Percentiles rank a stretch among this genome's conserved stretches.
phyloP scores from a whole-genome alignment of 37 sponge, comb jelly and placozoan genomes.

The Beroe ovata region DNA sequence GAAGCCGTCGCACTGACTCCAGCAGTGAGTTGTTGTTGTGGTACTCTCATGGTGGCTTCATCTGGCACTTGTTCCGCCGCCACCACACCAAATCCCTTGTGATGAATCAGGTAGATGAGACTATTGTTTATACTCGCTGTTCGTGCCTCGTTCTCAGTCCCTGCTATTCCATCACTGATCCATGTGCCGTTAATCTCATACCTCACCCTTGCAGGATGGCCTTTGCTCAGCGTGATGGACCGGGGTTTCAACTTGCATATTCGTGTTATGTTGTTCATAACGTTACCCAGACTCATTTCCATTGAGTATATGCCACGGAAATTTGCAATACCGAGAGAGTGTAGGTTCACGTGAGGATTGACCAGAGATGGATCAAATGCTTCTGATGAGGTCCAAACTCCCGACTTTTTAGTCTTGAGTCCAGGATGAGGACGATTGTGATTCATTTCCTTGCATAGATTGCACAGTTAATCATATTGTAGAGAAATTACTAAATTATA shows the following conservation, averaged over 20 bases:
- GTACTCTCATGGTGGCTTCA: conserved; percentile 1
- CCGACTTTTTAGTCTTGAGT: neutral
- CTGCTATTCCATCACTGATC: conserved; percentile 8
- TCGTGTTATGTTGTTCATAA: neutral
- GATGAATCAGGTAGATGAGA: neutral
- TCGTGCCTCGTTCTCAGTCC: neutral
- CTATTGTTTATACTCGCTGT: conserved; percentile 18
- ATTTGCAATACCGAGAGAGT: neutral
- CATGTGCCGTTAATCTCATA: conserved; percentile 4
- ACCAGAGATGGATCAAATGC: neutral
- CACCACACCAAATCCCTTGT: conserved; percentile 3
- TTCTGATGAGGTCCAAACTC: neutral
- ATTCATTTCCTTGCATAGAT: no score
- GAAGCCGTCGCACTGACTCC: neutral
- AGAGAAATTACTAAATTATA: no score
- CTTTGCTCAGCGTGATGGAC: neutral
- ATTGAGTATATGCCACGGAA: conserved; percentile 21
- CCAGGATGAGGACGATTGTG: no score
- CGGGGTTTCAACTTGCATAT: neutral
- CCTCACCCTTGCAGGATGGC: neutral
- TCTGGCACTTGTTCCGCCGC: conserved; percentile 4
- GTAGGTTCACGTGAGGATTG: neutral
- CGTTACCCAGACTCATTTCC: neutral
- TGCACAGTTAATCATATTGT: no score
- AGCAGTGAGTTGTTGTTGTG: neutral